Conservation (phyloP, 2,888 invertebrate genomes). For the Athalia cordata region DNA sequence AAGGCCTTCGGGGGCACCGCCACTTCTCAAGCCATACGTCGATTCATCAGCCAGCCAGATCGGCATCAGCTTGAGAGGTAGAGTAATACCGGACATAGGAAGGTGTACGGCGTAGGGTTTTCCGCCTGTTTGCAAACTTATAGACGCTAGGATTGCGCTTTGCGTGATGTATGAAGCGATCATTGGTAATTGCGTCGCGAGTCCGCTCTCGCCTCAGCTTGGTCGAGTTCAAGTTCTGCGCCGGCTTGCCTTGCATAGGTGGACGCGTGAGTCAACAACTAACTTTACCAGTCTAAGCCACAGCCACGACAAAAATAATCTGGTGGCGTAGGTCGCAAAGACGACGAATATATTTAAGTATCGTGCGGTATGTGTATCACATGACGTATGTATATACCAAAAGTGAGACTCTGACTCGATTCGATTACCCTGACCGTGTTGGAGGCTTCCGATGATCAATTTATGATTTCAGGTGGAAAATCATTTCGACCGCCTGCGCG, state of each 20-base stretch:
- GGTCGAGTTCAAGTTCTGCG: no score
- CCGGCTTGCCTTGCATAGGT: background rate
- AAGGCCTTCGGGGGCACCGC: no score
- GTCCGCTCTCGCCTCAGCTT: background rate
- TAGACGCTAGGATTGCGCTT: no score
- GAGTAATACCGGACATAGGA: no score
- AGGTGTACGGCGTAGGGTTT: no score
- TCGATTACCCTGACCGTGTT: background rate
- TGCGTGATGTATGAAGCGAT: background rate
- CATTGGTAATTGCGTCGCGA: background rate
- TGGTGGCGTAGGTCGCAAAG: constrained; percentile 51
- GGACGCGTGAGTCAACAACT: constrained; percentile 32
- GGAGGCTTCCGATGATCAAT: no score
- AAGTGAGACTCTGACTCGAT: constrained; percentile 4
- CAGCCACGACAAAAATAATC: constrained; percentile 50
- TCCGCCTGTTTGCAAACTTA: no score
- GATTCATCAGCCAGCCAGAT: no score
- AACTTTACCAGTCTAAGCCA: constrained; percentile 37
- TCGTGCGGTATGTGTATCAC: background rate
- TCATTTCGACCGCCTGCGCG: no score
- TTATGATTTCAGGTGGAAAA: no score
- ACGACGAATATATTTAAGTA: constrained; percentile 44
- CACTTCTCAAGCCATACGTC: no score
- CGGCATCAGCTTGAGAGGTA: no score
- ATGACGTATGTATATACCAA: constrained; percentile 3